Percentiles rank a stretch among this genome's conserved stretches.
phyloP scores from a whole-genome alignment of 2,797 vertebrate species.

The Tauraco hartlaubi region DNA sequence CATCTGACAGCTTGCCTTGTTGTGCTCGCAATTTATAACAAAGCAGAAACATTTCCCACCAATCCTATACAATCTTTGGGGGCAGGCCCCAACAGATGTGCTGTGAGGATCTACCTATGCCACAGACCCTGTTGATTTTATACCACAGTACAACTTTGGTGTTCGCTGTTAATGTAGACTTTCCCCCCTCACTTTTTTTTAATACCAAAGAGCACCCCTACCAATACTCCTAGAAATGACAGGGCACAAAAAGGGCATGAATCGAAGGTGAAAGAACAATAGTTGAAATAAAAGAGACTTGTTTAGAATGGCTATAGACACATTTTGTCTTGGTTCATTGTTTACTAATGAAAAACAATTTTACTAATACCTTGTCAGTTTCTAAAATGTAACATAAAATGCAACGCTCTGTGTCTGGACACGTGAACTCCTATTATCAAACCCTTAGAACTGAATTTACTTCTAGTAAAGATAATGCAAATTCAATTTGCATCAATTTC shows the following conservation, averaged over 20 bases:
- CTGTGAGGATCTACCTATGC: background rate
- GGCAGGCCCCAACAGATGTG: slow-evolving; percentile 11
- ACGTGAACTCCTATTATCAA: background rate
- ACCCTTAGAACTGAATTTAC: background rate
- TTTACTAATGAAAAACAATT: background rate
- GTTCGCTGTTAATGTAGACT: background rate
- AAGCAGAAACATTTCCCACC: slow-evolving; percentile 12
- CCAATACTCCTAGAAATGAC: background rate
- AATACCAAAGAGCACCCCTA: background rate
- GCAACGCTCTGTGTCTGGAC: accelerated
- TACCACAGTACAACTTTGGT: background rate
- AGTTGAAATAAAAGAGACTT: background rate
- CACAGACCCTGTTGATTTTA: background rate
- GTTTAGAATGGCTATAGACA: background rate
- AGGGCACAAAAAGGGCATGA: background rate
- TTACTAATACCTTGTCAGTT: background rate
- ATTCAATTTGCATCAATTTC: background rate
- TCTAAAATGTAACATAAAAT: background rate
- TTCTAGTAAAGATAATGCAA: background rate
- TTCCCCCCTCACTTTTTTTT: background rate
- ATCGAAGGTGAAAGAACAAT: background rate
- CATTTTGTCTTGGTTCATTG: background rate
- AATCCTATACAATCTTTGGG: background rate
- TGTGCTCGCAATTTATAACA: slow-evolving; percentile 38
- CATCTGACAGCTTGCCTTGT: slow-evolving; percentile 16